These are phyloP conservation scores for Planiliza haematocheilus DNA, from an alignment of 2,113 vertebrate species.

Conservation along the genomic window DNA sequence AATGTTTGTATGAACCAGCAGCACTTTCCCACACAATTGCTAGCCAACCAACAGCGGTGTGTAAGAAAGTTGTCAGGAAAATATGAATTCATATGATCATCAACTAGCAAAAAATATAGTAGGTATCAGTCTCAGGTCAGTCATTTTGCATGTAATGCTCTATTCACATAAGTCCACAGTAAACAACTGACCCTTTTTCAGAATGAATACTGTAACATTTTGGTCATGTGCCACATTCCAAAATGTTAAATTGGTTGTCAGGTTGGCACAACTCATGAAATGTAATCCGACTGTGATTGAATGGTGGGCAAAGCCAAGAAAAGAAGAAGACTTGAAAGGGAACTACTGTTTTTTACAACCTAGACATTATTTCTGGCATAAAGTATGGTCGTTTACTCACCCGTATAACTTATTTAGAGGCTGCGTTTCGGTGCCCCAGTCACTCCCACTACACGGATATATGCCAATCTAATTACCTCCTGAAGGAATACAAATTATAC, in stretches of 20 bases:
- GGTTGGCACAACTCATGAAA: slow-evolving; percentile 32
- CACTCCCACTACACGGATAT: no score
- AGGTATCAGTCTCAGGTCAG: background rate
- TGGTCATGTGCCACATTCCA: slow-evolving; percentile 24
- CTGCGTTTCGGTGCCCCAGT: no score
- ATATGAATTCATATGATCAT: no score
- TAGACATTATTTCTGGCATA: no score
- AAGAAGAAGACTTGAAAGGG: no score
- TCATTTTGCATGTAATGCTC: background rate
- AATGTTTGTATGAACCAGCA: slow-evolving; percentile 24
- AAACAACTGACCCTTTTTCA: background rate
- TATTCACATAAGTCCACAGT: background rate
- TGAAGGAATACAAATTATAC: no score
- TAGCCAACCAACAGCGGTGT: slow-evolving; percentile 20
- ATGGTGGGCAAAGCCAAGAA: slow-evolving; percentile 25
- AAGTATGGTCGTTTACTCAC: no score
- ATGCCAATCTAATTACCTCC: no score
- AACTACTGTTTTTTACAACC: no score
- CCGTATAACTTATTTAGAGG: no score
- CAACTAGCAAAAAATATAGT: background rate
- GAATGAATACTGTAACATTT: slow-evolving; percentile 7
- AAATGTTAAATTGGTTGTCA: slow-evolving; percentile 21
- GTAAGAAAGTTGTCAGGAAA: no score
- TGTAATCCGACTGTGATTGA: slow-evolving; percentile 16
- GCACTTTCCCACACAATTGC: slow-evolving; percentile 14